Evolutionary conservation across 2,113 vertebrate genomes (phyloP), one percentile per base, ranked within the genome.

Genomic region (Asarcornis scutulata): DNA sequence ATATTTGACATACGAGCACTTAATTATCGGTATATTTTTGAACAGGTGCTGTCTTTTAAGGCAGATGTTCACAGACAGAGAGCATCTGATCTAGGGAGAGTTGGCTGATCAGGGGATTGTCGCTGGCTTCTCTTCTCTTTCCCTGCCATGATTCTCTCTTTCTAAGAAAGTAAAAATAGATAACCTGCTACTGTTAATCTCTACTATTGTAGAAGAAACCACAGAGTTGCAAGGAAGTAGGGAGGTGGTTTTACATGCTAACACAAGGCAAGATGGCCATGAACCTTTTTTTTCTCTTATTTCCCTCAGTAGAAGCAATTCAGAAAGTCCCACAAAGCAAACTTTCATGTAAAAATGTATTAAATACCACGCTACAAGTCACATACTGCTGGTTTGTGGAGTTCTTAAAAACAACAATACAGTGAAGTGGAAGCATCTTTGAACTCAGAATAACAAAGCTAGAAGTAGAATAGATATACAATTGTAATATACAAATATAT

Each of bases 31-130:
- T 69, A 38, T 75, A 79, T 85, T 82, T 83, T 82, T 69, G 81
- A 91, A 76, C 81, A 92, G 71, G 69, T 89, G 69, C 60, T 91
- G 88, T 77, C 48, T 94, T 93, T 87, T 83, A 89, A 95, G 66
- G 77, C 83, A 95, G 93, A 85, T 84, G 36, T 87, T 93, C 71
- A 74, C 77, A 77, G 66, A 69, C 11, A 82, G 73, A 52, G 26
- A 78, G 26, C 23, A 82, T 91, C 94, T 91, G 92, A 88, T 94
- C 69, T 73, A 82, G 50, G 77, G 83, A 91, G 80, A 83, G 59
- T 2, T 89, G 77, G 62, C 58, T 93, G 66, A 91, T 92, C 88
- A 92, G 58, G 79, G 67, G 40, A 59, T 86, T 86, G 53, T 92
- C 44, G 78, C 52, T 86, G 53, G 58, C 76, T 88, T 81, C 80